Evolutionary conservation across 2,888 invertebrate genomes (phyloP), one percentile per base, ranked within the genome.

Genomic region (Dioctria linearis): DNA sequence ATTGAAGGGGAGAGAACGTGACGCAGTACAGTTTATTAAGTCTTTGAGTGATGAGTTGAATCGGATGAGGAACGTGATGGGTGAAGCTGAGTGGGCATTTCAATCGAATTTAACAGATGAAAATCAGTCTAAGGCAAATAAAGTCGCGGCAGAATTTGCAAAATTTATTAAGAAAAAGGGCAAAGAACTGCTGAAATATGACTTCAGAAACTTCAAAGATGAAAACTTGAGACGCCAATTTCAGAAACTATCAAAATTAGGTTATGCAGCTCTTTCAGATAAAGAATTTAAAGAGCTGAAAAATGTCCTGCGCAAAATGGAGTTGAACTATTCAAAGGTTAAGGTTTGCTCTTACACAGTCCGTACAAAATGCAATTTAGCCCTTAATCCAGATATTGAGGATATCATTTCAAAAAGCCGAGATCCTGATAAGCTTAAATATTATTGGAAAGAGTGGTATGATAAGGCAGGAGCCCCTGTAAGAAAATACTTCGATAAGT

Each of bases 401-500:
- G 91, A 93, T 80, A 90, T 94, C 11, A 89, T 96, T 83, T 89
- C 91, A 0, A 92, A 89, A 51, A 95, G 94, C 79, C 91, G 93
- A 75, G 91, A 97, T 86, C 94, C 94, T 2, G 93, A 95, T 11
- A 94, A 95, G 85, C 88, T 97, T 83, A 92, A 93, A 85, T 91
- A 95, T 85, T 90, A 93, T 2, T 97, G 97, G 97, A 87, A 91
- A 3, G 92, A 94, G 85, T 97, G 96, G 94, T 92, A 96, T 84
- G 92, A 93, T 75, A 92, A 91, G 46, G 93, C 93, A 0, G 95
- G 94, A 0, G 92, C 93, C 4, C 91, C 91, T 79, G 91, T 93
- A 0, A 91, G 92, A 42, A 86, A 90, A 4, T 89, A 92, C 82
- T 95, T 92, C 86, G 91, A 92, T 61, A 91, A 92, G 81, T 95